A percentile compares a stretch with the other conserved stretches of the same genome.
These are phyloP conservation scores for Gymnothorax reevesii DNA, from an alignment of 2,797 vertebrate genomes.

Conservation along the genomic window DNA sequence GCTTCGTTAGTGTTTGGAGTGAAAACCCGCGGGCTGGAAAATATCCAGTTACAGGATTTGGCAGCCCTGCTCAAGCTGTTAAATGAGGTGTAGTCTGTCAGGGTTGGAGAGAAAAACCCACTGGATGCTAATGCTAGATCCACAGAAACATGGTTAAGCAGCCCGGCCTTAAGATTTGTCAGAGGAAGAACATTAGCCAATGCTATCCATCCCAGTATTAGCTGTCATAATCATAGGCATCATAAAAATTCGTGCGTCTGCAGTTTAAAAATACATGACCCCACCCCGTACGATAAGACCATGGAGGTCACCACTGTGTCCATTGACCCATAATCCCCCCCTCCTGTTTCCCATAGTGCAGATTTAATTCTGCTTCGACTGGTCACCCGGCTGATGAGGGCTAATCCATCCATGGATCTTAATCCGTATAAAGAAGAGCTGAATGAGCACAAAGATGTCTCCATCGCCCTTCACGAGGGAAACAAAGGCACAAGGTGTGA, in stretches of 20 bases:
- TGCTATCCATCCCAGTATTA: neutral
- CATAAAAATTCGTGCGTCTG: neutral
- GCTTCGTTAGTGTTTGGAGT: too few species aligned
- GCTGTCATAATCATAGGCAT: neutral
- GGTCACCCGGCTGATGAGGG: neutral
- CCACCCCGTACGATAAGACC: neutral
- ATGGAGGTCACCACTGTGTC: neutral
- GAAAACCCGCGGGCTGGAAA: too few species aligned
- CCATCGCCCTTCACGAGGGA: neutral
- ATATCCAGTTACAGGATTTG: too few species aligned
- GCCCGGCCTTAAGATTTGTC: neutral
- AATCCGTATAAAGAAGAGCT: conserved; percentile 2
- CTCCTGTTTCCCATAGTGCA: neutral
- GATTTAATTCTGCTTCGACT: neutral
- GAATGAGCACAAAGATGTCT: neutral
- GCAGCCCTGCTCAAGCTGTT: too few species aligned
- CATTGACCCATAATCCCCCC: conserved; percentile 6
- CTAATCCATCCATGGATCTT: neutral
- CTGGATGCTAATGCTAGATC: too few species aligned
- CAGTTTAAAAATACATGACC: neutral
- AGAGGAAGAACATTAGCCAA: neutral
- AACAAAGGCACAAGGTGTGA: neutral
- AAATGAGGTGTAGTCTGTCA: too few species aligned
- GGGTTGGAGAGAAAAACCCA: too few species aligned
- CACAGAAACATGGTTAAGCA: too few species aligned